Evolutionary conservation across 1,140 invertebrate species (phyloP).

Genomic region (Holcopasites calliopsidis): DNA sequence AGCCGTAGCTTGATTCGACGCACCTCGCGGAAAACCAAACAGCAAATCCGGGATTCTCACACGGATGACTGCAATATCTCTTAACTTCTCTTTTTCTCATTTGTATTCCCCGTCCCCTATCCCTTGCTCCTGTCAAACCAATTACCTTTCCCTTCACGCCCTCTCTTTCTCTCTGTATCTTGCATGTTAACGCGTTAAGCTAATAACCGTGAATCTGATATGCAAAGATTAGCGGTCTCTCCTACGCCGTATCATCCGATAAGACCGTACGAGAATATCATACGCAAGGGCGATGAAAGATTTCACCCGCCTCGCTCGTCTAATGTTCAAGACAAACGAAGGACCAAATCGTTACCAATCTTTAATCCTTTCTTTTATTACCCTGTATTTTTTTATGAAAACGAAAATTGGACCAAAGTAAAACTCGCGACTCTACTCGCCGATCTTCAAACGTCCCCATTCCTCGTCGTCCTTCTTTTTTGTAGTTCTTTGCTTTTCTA

Average conservation of each 20-base stretch:
- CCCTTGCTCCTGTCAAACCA: neutral
- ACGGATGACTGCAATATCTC: conserved; percentile 87
- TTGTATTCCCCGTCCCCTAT: neutral
- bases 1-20: conserved; percentile 89
- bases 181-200: neutral
- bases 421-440: too few relatives aligned
- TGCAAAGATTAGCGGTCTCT: neutral
- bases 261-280: neutral
- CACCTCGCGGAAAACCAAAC: conserved; percentile 88
- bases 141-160: too few relatives aligned
- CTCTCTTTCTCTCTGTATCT: neutral
- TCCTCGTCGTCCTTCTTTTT: too few relatives aligned
- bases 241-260: neutral
- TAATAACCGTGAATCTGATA: neutral
- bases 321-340: neutral
- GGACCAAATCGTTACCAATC: conserved; percentile 8
- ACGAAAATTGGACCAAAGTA: too few relatives aligned
- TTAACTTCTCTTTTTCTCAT: conserved; percentile 75
- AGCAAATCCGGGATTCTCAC: conserved; percentile 87
- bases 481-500: too few relatives aligned
- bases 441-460: too few relatives aligned
- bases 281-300: neutral
- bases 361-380: neutral
- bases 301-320: neutral
- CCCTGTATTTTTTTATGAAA: neutral